Evolutionary conservation across 2,888 invertebrate species (phyloP).

Genomic region (Latheticus oryzae): DNA sequence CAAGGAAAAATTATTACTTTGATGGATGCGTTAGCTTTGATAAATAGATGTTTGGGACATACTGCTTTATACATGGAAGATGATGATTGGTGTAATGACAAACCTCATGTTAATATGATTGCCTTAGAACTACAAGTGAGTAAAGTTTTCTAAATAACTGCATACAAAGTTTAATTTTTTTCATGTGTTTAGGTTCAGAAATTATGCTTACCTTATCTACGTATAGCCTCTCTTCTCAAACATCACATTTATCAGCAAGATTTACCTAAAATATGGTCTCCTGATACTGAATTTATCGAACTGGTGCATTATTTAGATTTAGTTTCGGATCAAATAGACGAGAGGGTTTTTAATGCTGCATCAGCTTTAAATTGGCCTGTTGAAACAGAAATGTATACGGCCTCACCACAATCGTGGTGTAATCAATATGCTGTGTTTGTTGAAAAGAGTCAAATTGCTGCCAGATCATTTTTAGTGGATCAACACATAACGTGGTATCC

Average conservation of each 20-base stretch:
- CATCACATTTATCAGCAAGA: slow-evolving; percentile 82
- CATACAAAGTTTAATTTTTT: too few relatives aligned
- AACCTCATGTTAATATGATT: slow-evolving; percentile 60
- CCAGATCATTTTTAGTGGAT: slow-evolving; percentile 76
- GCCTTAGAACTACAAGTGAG: slow-evolving; percentile 65
- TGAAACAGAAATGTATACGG: slow-evolving; percentile 64
- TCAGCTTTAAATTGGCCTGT: slow-evolving; percentile 73
- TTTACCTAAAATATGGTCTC: slow-evolving; percentile 74
- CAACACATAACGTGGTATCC: slow-evolving; percentile 84
- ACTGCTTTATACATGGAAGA: slow-evolving; percentile 75
- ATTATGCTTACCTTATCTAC: slow-evolving; percentile 84
- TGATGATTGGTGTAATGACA: slow-evolving; percentile 53
- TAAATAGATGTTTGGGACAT: slow-evolving; percentile 67
- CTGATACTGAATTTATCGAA: slow-evolving; percentile 80
- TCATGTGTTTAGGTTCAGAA: slow-evolving; percentile 84
- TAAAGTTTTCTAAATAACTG: too few relatives aligned
- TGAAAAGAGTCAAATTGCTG: slow-evolving; percentile 69
- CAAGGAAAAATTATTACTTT: slow-evolving; percentile 59
- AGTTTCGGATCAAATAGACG: slow-evolving; percentile 75
- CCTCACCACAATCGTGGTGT: slow-evolving; percentile 76
- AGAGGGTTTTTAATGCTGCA: slow-evolving; percentile 75
- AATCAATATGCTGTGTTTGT: slow-evolving; percentile 73
- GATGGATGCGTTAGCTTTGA: slow-evolving; percentile 63
- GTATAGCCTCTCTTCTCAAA: slow-evolving; percentile 81
- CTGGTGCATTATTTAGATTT: slow-evolving; percentile 84